Evolutionary conservation across 2,888 invertebrate genomes (phyloP).

Genomic region (Drosophila mulleri): DNA sequence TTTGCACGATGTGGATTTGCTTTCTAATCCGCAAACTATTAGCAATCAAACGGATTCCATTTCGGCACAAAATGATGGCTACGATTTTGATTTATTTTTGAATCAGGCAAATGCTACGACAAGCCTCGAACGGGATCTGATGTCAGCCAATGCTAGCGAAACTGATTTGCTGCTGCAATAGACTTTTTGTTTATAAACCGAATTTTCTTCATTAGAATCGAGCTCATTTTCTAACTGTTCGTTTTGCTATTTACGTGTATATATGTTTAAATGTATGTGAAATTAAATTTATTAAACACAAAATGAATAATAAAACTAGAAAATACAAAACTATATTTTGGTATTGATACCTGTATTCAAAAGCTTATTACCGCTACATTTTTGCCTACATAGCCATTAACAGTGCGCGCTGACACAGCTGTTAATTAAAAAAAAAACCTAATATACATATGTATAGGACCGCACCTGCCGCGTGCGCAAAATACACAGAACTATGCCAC

Average conservation of each 20-base stretch:
- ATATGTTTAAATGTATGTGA: background rate
- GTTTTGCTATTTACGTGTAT: constrained; percentile 1
- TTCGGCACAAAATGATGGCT: constrained; percentile 60
- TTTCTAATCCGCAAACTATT: constrained; percentile 70
- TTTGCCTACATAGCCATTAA: background rate
- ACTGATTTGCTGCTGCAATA: constrained; percentile 80
- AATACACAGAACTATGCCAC: background rate
- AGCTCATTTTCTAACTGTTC: background rate
- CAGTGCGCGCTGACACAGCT: background rate
- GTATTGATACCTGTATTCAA: background rate
- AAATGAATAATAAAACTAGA: background rate
- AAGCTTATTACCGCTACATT: background rate
- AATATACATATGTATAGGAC: too few species aligned
- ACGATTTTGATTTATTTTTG: constrained; percentile 80
- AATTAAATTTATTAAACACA: background rate
- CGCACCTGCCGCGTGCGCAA: background rate
- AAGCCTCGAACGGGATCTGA: constrained; percentile 75
- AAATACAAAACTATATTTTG: background rate
- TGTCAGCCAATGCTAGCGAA: constrained; percentile 79
- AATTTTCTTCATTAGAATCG: background rate
- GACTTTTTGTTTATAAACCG: constrained; percentile 37
- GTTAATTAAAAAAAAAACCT: too few species aligned
- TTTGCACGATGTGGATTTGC: constrained; percentile 86
- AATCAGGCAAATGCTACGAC: constrained; percentile 72
- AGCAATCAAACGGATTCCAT: constrained; percentile 69